Evolutionary conservation across 1,140 invertebrate genomes (phyloP).

Genomic region (Sarcophaga peregrina): DNA sequence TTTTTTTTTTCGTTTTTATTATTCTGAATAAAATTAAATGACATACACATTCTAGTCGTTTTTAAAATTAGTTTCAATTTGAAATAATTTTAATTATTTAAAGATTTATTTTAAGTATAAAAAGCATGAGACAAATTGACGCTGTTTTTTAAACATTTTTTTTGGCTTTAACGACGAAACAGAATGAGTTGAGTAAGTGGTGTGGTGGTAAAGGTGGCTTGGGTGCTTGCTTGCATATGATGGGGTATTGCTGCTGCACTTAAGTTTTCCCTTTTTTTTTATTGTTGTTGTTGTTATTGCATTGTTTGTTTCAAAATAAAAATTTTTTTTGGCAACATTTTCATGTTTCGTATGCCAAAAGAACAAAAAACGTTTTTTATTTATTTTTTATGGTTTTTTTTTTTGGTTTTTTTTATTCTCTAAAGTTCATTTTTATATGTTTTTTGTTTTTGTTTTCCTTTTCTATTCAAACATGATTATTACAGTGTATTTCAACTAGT

Average conservation of each 20-base stretch:
- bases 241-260: background rate
- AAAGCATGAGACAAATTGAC: conserved; percentile 8
- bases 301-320: too few species aligned
- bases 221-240: background rate
- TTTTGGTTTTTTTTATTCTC: too few species aligned
- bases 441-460: too few species aligned
- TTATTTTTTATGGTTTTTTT: too few species aligned
- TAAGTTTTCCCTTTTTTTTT: background rate
- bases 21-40: too few species aligned
- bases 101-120: background rate
- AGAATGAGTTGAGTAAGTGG: background rate
- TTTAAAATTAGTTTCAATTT: background rate
- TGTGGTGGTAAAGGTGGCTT: background rate
- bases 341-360: background rate
- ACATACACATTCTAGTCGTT: background rate
- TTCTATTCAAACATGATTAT: too few species aligned
- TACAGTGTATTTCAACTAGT: background rate
- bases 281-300: background rate
- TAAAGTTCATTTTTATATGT: too few species aligned
- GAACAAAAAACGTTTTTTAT: background rate
- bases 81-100: background rate
- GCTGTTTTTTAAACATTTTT: background rate
- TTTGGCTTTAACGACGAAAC: too few species aligned
- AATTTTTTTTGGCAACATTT: background rate
- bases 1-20: too few species aligned